A percentile compares a stretch with the other conserved stretches of the same genome.
These are phyloP conservation scores for Chaetura pelagica DNA, from an alignment of 2,113 vertebrate genomes.

Conservation along the genomic window DNA sequence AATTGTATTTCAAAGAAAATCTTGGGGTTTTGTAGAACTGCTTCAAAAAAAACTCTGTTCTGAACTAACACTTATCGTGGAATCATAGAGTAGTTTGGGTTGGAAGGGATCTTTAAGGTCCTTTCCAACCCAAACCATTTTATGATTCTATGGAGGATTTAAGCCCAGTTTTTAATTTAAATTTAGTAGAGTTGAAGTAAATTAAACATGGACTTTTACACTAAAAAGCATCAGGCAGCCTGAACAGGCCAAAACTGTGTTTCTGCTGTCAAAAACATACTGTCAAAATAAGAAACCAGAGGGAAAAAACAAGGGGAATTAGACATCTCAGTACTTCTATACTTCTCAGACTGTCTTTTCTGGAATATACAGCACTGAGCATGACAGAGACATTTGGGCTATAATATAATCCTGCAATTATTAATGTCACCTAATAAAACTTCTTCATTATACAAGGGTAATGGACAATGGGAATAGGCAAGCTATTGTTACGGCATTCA, in stretches of 20 bases:
- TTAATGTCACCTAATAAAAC: background rate
- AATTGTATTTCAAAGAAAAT: fast-evolving
- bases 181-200: background rate
- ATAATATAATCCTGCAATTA: background rate
- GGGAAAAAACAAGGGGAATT: background rate
- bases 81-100: no score
- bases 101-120: no score
- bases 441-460: background rate
- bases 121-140: no score
- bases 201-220: fast-evolving
- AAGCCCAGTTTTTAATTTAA: background rate
- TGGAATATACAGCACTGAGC: background rate
- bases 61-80: background rate
- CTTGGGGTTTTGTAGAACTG: background rate
- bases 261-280: background rate
- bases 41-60: background rate
- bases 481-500: background rate
- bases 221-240: background rate
- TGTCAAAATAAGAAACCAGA: background rate
- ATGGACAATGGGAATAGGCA: background rate
- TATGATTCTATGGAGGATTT: background rate
- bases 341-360: background rate
- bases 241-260: background rate
- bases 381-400: background rate
- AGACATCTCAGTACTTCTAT: background rate